Evolutionary conservation across 2,113 vertebrate genomes (phyloP).

Genomic region (Polypterus bichir): DNA sequence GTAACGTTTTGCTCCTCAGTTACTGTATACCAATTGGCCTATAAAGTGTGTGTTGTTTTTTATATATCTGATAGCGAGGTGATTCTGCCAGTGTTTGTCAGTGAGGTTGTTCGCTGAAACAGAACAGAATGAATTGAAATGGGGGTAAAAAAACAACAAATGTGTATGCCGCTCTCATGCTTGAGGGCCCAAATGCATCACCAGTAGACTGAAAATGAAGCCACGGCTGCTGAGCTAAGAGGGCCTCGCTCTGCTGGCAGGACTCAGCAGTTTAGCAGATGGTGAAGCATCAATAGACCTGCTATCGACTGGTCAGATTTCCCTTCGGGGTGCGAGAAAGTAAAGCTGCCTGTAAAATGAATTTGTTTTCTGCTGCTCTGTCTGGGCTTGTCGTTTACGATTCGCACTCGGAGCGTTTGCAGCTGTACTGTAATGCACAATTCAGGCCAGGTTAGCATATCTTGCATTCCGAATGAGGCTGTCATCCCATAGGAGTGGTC

Average conservation of each 20-base stretch:
- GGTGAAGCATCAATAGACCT: slow-evolving; percentile 73
- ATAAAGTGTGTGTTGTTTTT: too few species aligned
- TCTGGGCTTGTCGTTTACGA: too few species aligned
- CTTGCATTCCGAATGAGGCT: too few species aligned
- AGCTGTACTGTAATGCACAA: too few species aligned
- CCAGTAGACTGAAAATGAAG: slow-evolving; percentile 56
- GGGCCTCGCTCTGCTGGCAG: slow-evolving; percentile 57
- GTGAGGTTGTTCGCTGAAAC: neutral
- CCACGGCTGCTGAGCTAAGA: slow-evolving; percentile 43
- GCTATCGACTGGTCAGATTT: slow-evolving; percentile 76
- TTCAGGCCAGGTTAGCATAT: too few species aligned
- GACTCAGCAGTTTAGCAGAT: slow-evolving; percentile 72
- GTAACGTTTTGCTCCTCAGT: too few species aligned
- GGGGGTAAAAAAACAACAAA: neutral
- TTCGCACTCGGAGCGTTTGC: too few species aligned
- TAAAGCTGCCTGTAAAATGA: slow-evolving; percentile 42
- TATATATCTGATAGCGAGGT: too few species aligned
- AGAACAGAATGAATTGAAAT: neutral
- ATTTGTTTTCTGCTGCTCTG: neutral
- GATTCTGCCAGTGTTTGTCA: neutral
- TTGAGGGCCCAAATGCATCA: slow-evolving; percentile 45
- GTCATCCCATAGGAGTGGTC: too few species aligned
- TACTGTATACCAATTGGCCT: too few species aligned
- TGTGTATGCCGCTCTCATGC: slow-evolving; percentile 20
- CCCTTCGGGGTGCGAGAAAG: slow-evolving; percentile 50